Evolutionary conservation across 30 jellyfish, hydroid and myxozoan genomes (phyloP), one percentile per base, ranked within the genome.

Genomic region (Cassiopea xamachana): DNA sequence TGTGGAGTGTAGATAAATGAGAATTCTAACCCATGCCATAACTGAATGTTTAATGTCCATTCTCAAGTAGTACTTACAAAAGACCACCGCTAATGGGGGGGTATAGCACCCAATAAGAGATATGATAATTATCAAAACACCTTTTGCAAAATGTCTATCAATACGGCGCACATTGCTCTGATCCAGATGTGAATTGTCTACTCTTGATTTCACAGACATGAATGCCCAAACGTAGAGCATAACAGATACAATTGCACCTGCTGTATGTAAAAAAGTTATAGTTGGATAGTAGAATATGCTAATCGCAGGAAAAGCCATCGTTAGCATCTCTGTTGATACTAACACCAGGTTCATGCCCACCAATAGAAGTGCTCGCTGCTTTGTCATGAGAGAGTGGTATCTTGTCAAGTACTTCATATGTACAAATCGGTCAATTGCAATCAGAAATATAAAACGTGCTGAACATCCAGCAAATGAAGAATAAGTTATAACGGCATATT

Each of bases 381-480:
- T 58, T 58, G 93, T 73, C 93, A 85, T 85, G 58, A 85, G 10
- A 13, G 73, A 17, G 48, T 75, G 16, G 81, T 85, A 85, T 48
- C 46, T 85, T 51, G 81, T 85, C 18, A 85, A 85, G 48, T 85
- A 74, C 69, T 72, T 73, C 93, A 85, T 85, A 58, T 76, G 93
- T 48, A 85, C 60, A 39, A 47, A 75, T 1, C 93, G 86, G 61
- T 85, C 93, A 6, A 85, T 45, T 47, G 93, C 93, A 8, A 85
- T 78, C 3, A 74, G 61, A 12, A 73, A 19, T 1, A 73, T n/a
- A 46, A 27, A 46, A 18, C 87, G 27, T 4, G 61, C 79, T 14
- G 93, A 85, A 61, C 48, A 48, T 8, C 75, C 80, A 58, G 51
- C 55, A 59, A 85, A 60, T 1, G 87, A 78, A 49, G 61, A 46